These are phyloP conservation scores for Archegozetes longisetosus DNA, from an alignment of 1,140 invertebrate species.

Conservation along the genomic window DNA sequence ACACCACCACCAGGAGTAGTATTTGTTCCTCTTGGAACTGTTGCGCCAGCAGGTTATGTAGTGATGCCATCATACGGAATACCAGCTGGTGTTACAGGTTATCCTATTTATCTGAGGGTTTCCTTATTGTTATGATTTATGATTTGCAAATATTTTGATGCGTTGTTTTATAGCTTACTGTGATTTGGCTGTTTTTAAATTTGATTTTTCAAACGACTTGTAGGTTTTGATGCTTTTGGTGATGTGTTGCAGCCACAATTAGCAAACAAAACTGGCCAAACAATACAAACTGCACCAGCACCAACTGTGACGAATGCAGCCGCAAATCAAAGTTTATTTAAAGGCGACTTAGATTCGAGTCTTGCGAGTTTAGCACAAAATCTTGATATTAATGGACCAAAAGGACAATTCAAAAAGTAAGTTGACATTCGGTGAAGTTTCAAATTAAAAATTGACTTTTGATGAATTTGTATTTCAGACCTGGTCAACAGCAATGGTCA, in stretches of 20 bases:
- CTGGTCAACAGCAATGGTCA: background rate
- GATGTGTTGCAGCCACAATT: slow-evolving; percentile 43
- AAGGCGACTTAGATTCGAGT: slow-evolving; percentile 77
- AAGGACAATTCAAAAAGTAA: slow-evolving; percentile 10
- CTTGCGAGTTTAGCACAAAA: slow-evolving; percentile 77
- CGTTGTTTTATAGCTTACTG: no score
- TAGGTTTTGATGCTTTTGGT: slow-evolving; percentile 47
- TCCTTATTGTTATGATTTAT: no score
- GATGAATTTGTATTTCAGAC: background rate
- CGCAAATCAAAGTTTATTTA: slow-evolving; percentile 40
- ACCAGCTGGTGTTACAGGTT: background rate
- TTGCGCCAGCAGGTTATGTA: background rate
- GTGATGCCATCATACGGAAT: background rate
- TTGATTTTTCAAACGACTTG: no score
- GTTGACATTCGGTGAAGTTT: no score
- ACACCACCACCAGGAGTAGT: background rate
- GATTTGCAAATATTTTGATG: no score
- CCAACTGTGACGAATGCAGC: background rate
- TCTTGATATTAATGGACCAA: slow-evolving; percentile 62
- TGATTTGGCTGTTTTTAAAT: no score
- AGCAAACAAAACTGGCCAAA: background rate
- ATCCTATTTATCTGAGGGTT: background rate
- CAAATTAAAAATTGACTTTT: no score
- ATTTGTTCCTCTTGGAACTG: background rate
- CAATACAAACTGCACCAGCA: background rate